Evolutionary conservation across 2,113 vertebrate genomes (phyloP).

Genomic region (Pygoscelis adeliae): DNA sequence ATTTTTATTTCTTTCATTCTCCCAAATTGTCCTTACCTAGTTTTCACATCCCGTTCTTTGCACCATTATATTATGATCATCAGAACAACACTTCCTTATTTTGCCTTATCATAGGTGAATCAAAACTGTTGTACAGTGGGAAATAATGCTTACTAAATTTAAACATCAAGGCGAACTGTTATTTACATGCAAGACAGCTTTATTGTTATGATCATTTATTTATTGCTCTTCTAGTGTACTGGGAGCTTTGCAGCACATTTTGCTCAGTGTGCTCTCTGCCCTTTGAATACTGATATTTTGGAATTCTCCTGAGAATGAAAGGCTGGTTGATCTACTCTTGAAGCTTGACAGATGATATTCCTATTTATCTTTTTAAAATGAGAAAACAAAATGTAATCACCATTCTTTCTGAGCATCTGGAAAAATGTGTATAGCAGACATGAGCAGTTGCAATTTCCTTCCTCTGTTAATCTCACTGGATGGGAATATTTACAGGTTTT

Average conservation of each 20-base stretch:
- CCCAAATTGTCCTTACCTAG: background rate
- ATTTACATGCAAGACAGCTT: background rate
- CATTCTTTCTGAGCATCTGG: background rate
- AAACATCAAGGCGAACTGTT: background rate
- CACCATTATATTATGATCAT: background rate
- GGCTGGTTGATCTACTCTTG: background rate
- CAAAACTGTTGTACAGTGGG: background rate
- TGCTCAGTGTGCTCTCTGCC: background rate
- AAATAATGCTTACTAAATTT: background rate
- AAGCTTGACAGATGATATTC: background rate
- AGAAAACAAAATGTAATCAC: background rate
- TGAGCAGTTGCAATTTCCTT: background rate
- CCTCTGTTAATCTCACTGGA: background rate
- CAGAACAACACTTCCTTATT: background rate
- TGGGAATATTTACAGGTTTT: background rate
- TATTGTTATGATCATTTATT: constrained; percentile 44
- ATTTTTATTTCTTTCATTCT: background rate
- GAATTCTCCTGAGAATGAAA: background rate
- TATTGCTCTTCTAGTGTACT: background rate
- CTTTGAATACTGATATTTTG: background rate
- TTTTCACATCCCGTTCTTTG: background rate
- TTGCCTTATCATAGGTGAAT: background rate
- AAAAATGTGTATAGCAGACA: background rate
- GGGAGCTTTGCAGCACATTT: background rate
- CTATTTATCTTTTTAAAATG: background rate